phyloP scores from a whole-genome alignment of 2,113 vertebrate species.

The Camelus bactrianus region DNA sequence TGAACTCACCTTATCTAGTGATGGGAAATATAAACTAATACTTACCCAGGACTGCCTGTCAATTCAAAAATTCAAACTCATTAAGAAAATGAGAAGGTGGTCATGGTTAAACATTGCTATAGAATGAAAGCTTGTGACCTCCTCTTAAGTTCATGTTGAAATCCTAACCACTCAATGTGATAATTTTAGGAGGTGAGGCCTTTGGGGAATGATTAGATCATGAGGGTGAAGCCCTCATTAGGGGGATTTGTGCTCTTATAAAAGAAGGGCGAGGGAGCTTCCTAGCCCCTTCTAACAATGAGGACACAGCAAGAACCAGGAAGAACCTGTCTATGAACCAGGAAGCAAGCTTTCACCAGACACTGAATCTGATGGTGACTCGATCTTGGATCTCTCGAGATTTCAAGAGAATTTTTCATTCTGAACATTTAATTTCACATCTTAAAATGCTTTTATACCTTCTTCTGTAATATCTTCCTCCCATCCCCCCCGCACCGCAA shows the following conservation, averaged over 20 bases:
- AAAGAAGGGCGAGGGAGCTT: background rate
- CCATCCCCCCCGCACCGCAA: background rate
- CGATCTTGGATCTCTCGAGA: background rate
- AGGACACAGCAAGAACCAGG: background rate
- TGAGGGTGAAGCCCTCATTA: background rate
- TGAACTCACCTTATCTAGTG: background rate
- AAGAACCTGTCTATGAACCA: background rate
- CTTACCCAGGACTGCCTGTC: background rate
- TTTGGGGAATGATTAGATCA: background rate
- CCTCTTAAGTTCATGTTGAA: background rate
- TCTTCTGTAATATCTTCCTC: background rate
- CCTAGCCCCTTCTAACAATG: fast-evolving
- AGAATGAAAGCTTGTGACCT: background rate
- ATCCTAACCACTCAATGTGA: background rate
- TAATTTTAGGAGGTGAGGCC: background rate
- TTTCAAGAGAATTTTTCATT: background rate
- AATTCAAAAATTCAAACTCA: background rate
- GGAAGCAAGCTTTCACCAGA: background rate
- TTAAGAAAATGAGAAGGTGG: background rate
- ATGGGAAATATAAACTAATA: background rate
- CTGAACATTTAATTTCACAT: background rate
- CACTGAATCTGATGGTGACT: background rate
- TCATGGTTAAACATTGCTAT: background rate
- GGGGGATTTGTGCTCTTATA: background rate
- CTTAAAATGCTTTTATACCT: background rate